Evolutionary conservation across 2,797 vertebrate genomes (phyloP), one percentile per base, ranked within the genome.

Genomic region (Eremophila alpestris): DNA sequence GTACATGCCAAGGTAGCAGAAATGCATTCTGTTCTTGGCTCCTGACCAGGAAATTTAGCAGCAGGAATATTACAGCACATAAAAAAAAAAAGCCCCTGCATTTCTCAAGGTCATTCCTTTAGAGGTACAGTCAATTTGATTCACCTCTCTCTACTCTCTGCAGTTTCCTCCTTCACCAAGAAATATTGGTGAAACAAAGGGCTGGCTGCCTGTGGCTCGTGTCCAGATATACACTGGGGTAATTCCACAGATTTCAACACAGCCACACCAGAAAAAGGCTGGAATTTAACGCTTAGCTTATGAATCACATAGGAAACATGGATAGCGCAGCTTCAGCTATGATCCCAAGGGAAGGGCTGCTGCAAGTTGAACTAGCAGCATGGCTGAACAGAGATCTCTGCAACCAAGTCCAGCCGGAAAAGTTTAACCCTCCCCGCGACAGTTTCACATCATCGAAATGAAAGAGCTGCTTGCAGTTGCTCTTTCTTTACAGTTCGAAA

Each of bases 241-340:
- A 94, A 89, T 90, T 94, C 94, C 77, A 83, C 70, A 88, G 80
- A 96, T 96, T 97, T 96, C 94, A 94, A 93, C 95, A 95, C 38
- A 90, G 85, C 83, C 88, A 89, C 83, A 70, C 87, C 91, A 95
- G 92, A 86, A 91, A 91, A 79, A 91, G 36, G 21, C 69, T 76
- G 93, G 91, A 94, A 95, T 91, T 93, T 86, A 93, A 84, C 3
- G 4, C 91, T 88, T 67, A 93, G 77, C 67, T 77, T 94, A 94
- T 96, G 96, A 97, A 94, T 96, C 95, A 97, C 89, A 79, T 86
- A 91, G 80, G 83, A 97, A 96, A 96, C 10, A 6, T 2, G 52
- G 92, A 84, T 70, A 92, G 67, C 13, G 1, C 46, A 94, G 91
- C 89, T 92, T 89, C 75, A 89, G 89, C 82, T 45, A 67, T 0